Conservation (phyloP, 2,888 invertebrate species). For the Nipponacmea schrenckii region DNA sequence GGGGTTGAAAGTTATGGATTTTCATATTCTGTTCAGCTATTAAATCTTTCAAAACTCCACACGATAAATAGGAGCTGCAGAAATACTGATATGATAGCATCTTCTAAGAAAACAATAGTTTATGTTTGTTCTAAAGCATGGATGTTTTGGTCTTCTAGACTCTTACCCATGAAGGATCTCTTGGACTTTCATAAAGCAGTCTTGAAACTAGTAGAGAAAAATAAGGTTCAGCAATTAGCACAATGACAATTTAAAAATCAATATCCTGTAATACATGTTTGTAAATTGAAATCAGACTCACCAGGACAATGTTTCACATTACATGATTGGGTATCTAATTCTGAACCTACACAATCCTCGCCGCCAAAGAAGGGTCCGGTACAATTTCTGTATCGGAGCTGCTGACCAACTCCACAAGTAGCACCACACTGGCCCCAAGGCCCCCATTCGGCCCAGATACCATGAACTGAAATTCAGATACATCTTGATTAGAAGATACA, state of each 20-base stretch:
- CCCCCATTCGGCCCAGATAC: constrained; percentile 50
- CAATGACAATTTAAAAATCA: not conserved
- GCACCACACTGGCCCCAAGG: constrained; percentile 48
- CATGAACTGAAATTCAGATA: constrained; percentile 46
- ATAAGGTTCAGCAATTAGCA: not conserved
- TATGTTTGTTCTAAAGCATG: no score
- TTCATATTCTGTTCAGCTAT: no score
- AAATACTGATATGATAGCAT: no score
- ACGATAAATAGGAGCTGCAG: no score
- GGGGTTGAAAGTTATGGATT: no score
- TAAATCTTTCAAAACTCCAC: no score
- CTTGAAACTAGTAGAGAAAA: no score
- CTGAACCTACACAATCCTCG: constrained; percentile 41
- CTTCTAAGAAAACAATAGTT: no score
- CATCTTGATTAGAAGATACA: not conserved
- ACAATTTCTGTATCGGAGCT: constrained; percentile 41
- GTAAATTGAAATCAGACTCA: constrained; percentile 24
- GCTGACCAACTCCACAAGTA: constrained; percentile 48
- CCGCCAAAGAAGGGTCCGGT: constrained; percentile 48
- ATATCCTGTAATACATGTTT: not conserved
- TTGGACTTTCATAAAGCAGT: no score
- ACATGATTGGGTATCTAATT: constrained; percentile 37
- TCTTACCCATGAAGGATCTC: no score
- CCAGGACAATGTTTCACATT: constrained; percentile 47
- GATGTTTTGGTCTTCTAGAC: no score